Evolutionary conservation across 2,888 invertebrate genomes (phyloP), one percentile per base, ranked within the genome.

Genomic region (Idaea dimidiata): DNA sequence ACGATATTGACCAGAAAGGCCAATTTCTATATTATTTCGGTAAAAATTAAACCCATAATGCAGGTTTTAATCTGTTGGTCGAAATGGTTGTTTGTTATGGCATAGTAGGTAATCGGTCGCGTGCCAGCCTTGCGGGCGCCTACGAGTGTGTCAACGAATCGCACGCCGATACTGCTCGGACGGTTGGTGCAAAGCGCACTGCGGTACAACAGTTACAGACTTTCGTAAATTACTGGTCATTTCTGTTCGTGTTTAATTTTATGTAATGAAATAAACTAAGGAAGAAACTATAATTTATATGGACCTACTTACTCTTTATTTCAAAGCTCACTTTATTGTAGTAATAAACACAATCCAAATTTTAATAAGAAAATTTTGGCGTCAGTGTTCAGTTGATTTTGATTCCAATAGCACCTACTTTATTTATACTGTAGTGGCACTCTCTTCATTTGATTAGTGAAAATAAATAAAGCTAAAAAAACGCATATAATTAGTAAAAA

Each of bases 111-210:
- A 84, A 86, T 84, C 78, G 85, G 81, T 90, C 82, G 91, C 89
- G 90, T 91, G 91, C 84, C 86, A 87, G 80, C 86, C 71, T 69
- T 73, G 75, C 78, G 86, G 43, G 84, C 87, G 87, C 84, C 86
- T 76, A 72, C 10, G 43, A 43, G 43, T 43, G 14, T 87, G 88
- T 87, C 89, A 86, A 82, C 87, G 83, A 81, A 81, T 80, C 80
- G 84, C 86, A 79, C 74, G 72, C 74, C 69, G 56, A 18, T 18
- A 56, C 17, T 18, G 33, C 33, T 33, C 33, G 43, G 43, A 10
- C 10, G 8, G 43, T 43, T 43, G 63, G 62, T 67, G 77, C 78
- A 78, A 78, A 83, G 82, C 89, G 91, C 90, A 90, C 81, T 89
- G 91, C 90, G 89, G 85, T 83, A 88, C 65, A 67, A 53, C 14